Percentiles rank a stretch among this genome's conserved stretches.
Evolutionary conservation across 2,888 invertebrate species (phyloP).

Genomic region (Nemapogon koenigi): DNA sequence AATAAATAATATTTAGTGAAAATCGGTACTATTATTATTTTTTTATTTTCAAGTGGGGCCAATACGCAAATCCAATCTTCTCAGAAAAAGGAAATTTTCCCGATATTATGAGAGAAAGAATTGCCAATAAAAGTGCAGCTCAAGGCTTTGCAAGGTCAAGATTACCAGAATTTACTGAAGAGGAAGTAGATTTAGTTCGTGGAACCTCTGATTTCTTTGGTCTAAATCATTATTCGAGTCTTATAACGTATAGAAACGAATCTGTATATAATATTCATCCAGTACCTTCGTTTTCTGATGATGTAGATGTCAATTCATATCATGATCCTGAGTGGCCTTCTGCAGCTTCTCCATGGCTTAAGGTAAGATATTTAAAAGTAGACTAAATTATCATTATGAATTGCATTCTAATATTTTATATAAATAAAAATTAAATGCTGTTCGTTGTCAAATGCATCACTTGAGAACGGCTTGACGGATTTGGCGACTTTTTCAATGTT

Average conservation of each 20-base stretch:
- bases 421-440: too few relatives aligned
- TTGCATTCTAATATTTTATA: too few relatives aligned
- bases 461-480: too few relatives aligned
- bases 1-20: too few relatives aligned
- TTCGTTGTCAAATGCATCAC: too few relatives aligned
- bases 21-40: too few relatives aligned
- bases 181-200: constrained; percentile 18
- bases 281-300: constrained; percentile 19
- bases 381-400: too few relatives aligned
- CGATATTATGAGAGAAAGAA: constrained; percentile 14
- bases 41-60: too few relatives aligned
- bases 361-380: too few relatives aligned
- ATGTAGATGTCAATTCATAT: constrained; percentile 18
- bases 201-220: constrained; percentile 16
- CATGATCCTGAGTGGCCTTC: constrained; percentile 20
- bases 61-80: constrained; percentile 11
- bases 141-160: constrained; percentile 17
- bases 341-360: constrained; percentile 15
- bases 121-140: constrained; percentile 15
- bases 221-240: constrained; percentile 20
- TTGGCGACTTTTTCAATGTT: too few relatives aligned
- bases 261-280: constrained; percentile 16
- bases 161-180: constrained; percentile 16
- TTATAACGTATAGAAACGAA: constrained; percentile 20
- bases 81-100: constrained; percentile 19